Conservation (phyloP, 1,140 invertebrate genomes). For the Drosophila ficusphila region DNA sequence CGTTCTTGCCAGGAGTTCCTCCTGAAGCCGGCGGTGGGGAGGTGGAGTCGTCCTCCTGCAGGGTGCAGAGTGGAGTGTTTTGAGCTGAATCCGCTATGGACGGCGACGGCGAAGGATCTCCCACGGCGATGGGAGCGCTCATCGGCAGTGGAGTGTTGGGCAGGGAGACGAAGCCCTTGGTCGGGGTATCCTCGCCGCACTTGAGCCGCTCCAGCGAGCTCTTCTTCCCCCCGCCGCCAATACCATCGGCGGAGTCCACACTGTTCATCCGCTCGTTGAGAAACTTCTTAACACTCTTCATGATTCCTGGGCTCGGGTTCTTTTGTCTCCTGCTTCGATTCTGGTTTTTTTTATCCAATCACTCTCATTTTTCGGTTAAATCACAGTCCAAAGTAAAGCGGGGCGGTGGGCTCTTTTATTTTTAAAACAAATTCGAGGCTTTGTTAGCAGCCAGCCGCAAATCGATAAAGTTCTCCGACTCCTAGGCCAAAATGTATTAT, state of each 20-base stretch:
- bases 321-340: not conserved
- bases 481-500: conserved; percentile 47
- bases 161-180: conserved; percentile 41
- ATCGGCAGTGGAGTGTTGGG: conserved; percentile 64
- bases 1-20: conserved; percentile 22
- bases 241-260: conserved; percentile 60
- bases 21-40: conserved; percentile 56
- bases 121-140: conserved; percentile 64
- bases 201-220: conserved; percentile 60
- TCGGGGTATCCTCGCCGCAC: conserved; percentile 19
- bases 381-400: conserved; percentile 10
- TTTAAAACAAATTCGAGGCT: conserved; percentile 50
- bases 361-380: conserved; percentile 42
- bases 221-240: conserved; percentile 36
- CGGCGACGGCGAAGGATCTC: conserved; percentile 74
- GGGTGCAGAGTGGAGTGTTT: conserved; percentile 69
- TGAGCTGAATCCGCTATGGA: conserved; percentile 69
- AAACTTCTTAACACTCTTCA: conserved; percentile 83
- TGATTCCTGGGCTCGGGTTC: conserved; percentile 20
- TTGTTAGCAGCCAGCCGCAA: conserved; percentile 38
- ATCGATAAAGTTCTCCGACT: conserved; percentile 48
- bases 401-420: conserved; percentile 31
- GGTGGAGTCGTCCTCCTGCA: conserved; percentile 66
- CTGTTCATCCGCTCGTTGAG: conserved; percentile 80
- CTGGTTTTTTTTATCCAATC: conserved; percentile 3